Evolutionary conservation across 2,797 vertebrate species (phyloP).

Genomic region (Lithobates sylvaticus): DNA sequence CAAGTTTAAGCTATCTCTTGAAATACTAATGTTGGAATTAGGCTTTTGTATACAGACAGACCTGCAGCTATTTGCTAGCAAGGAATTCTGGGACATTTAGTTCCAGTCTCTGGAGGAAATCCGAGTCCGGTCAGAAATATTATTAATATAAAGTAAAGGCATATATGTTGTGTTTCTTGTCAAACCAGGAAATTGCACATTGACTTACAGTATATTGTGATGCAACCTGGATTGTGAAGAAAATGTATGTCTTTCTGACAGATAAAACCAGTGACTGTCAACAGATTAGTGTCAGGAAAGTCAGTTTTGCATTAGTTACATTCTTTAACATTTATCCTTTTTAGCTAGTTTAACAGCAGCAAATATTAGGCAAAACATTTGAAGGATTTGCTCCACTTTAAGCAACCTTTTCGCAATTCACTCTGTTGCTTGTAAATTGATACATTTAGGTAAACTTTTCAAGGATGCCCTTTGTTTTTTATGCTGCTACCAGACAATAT

Average conservation of each 20-base stretch:
- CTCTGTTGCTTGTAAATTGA: too few relatives aligned
- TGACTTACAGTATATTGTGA: conserved; percentile 27
- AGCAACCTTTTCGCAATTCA: too few relatives aligned
- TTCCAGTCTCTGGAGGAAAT: not conserved
- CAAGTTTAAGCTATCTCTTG: too few relatives aligned
- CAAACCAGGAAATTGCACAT: conserved; percentile 31
- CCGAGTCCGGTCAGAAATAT: not conserved
- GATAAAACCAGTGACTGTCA: conserved; percentile 1
- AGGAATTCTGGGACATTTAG: not conserved
- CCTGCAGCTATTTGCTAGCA: not conserved
- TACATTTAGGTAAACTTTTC: too few relatives aligned
- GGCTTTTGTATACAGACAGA: not conserved
- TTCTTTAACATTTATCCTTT: too few relatives aligned
- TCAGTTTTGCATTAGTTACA: not conserved
- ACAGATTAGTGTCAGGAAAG: not conserved
- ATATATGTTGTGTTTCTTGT: not conserved
- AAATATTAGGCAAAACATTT: too few relatives aligned
- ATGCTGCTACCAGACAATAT: too few relatives aligned
- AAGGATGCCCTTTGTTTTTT: too few relatives aligned
- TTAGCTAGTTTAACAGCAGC: too few relatives aligned
- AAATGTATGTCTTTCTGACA: conserved; percentile 22
- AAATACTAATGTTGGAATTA: not conserved
- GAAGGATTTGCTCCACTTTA: too few relatives aligned
- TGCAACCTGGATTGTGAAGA: conserved; percentile 13
- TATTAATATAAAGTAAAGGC: not conserved